Percentiles rank a stretch among this genome's conserved stretches.
Conservation (phyloP, 2,888 invertebrate genomes). For the Platycnemis pennipes region DNA sequence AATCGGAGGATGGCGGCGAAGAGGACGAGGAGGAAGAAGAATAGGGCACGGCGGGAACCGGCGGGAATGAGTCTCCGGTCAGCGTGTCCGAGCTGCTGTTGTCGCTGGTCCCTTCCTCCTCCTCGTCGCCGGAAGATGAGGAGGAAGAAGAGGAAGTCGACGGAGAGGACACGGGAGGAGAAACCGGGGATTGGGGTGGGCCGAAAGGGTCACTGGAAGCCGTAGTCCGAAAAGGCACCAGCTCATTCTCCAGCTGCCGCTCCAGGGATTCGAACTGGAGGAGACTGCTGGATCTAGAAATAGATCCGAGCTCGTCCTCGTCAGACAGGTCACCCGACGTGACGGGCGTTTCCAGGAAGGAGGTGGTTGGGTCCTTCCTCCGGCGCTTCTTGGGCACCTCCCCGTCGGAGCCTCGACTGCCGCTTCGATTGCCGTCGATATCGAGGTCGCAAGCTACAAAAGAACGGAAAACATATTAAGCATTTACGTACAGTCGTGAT, state of each 20-base stretch:
- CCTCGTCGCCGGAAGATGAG: constrained; percentile 72
- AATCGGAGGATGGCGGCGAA: constrained; percentile 22
- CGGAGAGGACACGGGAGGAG: constrained; percentile 70
- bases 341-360: constrained; percentile 69
- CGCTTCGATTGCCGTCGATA: constrained; percentile 71
- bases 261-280: constrained; percentile 93
- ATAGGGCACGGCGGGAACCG: constrained; percentile 68
- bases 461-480: neutral
- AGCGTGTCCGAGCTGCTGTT: constrained; percentile 76
- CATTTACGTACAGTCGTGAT: too few relatives aligned
- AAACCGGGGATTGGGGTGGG: constrained; percentile 61
- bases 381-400: constrained; percentile 85
- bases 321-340: constrained; percentile 70
- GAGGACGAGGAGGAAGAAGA: constrained; percentile 69
- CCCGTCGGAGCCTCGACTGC: constrained; percentile 85
- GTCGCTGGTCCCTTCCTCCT: constrained; percentile 82
- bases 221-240: constrained; percentile 76
- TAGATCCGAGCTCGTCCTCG: constrained; percentile 78
- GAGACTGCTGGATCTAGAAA: constrained; percentile 90
- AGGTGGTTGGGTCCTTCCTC: constrained; percentile 69
- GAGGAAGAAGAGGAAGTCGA: constrained; percentile 69
- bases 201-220: constrained; percentile 73
- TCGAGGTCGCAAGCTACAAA: constrained; percentile 2
- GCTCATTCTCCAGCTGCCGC: constrained; percentile 77
- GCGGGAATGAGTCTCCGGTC: constrained; percentile 73